Percentiles rank a stretch among this genome's conserved stretches.
phyloP scores from a whole-genome alignment of 2,113 vertebrate genomes.

The Galbula dea region DNA sequence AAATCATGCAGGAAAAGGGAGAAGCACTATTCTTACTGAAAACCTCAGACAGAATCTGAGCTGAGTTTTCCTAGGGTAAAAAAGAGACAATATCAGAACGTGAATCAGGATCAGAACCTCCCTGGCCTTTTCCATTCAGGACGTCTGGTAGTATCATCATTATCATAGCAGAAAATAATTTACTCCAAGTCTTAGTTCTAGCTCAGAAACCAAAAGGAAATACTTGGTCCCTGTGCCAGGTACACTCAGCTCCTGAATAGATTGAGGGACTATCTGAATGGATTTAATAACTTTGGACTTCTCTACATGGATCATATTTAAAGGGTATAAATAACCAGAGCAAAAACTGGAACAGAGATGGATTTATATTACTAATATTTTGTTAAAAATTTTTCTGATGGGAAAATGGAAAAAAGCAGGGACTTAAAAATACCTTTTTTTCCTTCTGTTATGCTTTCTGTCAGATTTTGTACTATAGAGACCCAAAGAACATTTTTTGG shows the following conservation, averaged over 20 bases:
- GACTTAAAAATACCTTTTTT: slow-evolving; percentile 64
- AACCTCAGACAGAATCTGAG: slow-evolving; percentile 46
- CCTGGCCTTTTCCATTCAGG: slow-evolving; percentile 42
- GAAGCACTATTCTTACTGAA: slow-evolving; percentile 25
- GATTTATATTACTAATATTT: slow-evolving; percentile 29
- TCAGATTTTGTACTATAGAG: slow-evolving; percentile 65
- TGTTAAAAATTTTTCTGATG: slow-evolving; percentile 41
- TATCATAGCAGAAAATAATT: slow-evolving; percentile 51
- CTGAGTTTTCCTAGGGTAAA: slow-evolving; percentile 40
- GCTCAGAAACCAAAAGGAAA: slow-evolving; percentile 49
- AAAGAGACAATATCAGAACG: slow-evolving; percentile 25
- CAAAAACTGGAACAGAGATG: slow-evolving; percentile 47
- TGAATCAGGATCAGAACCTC: slow-evolving; percentile 32
- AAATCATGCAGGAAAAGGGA: slow-evolving; percentile 40
- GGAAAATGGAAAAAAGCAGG: slow-evolving; percentile 58
- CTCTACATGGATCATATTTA: slow-evolving; percentile 46
- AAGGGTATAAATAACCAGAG: slow-evolving; percentile 62
- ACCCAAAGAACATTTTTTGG: slow-evolving; percentile 62
- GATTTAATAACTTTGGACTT: slow-evolving; percentile 53
- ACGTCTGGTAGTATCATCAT: slow-evolving; percentile 57
- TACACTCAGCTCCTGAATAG: slow-evolving; percentile 47
- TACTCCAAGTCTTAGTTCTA: slow-evolving; percentile 7
- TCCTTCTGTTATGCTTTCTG: slow-evolving; percentile 65
- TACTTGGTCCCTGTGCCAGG: slow-evolving; percentile 16
- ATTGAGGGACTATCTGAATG: slow-evolving; percentile 43